phyloP scores from a whole-genome alignment of 2,797 vertebrate species.

The Heteromormyrus szaboi region DNA sequence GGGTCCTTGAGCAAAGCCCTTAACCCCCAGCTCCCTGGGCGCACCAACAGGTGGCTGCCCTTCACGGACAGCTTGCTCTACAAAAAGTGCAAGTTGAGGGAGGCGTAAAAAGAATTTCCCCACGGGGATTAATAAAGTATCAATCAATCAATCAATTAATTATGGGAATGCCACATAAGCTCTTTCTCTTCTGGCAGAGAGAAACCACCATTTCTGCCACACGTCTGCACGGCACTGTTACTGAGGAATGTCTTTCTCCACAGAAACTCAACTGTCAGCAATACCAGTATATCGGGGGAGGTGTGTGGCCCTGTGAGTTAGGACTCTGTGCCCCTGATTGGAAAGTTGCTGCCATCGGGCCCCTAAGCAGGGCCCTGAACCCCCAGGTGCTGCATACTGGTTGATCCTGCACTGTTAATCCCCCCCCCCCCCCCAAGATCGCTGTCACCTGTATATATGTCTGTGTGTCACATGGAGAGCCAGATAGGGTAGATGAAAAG shows the following conservation, averaged over 20 bases:
- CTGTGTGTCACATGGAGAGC: not conserved
- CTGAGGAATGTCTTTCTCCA: conserved; percentile 21
- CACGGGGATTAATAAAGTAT: too few relatives aligned
- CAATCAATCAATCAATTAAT: not conserved
- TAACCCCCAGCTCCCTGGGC: too few relatives aligned
- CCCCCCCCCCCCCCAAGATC: not conserved
- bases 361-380: not conserved
- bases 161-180: not conserved
- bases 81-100: too few relatives aligned
- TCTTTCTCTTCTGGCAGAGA: not conserved
- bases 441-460: not conserved
- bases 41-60: too few relatives aligned
- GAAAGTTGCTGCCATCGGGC: not conserved
- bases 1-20: too few relatives aligned
- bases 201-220: conserved; percentile 8
- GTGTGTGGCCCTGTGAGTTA: not conserved
- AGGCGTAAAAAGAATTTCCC: too few relatives aligned
- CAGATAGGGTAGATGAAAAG: not conserved
- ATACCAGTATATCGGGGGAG: not conserved
- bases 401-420: not conserved
- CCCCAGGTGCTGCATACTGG: not conserved
- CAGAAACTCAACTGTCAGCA: not conserved
- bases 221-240: not conserved
- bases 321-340: not conserved
- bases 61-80: too few relatives aligned